These are phyloP conservation scores for Dolichallabes microphthalmus DNA, from an alignment of 2,113 vertebrate genomes.

Conservation along the genomic window DNA sequence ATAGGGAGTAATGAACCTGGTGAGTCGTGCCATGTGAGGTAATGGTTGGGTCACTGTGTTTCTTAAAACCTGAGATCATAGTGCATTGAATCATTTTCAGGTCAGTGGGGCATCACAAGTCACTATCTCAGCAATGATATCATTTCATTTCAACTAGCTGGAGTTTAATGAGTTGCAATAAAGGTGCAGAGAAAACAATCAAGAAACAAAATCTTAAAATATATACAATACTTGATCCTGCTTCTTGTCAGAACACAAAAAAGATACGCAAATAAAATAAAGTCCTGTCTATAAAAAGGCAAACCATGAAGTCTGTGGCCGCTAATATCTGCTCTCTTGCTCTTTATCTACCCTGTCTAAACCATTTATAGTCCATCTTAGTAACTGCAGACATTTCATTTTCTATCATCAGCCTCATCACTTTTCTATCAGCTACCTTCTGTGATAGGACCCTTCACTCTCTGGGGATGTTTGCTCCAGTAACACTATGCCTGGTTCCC, in stretches of 20 bases:
- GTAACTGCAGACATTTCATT: conserved; percentile 48
- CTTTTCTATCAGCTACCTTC: conserved; percentile 48
- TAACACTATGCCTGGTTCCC: conserved; percentile 39
- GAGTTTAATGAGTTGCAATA: conserved; percentile 35
- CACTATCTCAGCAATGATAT: conserved; percentile 44
- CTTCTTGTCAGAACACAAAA: not conserved
- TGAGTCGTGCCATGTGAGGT: conserved; percentile 50
- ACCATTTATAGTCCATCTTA: conserved; percentile 41
- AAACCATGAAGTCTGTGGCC: not conserved
- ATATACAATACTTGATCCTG: not conserved
- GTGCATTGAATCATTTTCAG: conserved; percentile 49
- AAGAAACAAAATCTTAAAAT: not conserved
- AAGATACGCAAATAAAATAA: not conserved
- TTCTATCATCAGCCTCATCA: conserved; percentile 46
- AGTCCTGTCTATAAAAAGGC: not conserved
- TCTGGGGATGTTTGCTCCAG: conserved; percentile 45
- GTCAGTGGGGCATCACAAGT: conserved; percentile 42
- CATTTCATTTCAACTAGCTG: conserved; percentile 40
- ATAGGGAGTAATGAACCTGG: conserved; percentile 35
- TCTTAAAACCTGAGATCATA: conserved; percentile 48
- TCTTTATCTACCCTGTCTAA: conserved; percentile 24
- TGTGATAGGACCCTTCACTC: conserved; percentile 39
- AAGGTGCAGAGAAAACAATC: conserved; percentile 12
- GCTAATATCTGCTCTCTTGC: not conserved
- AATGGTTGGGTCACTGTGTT: conserved; percentile 56